phyloP scores from a whole-genome alignment of 64 coral and sea anemone genomes.

The Montipora sp. region DNA sequence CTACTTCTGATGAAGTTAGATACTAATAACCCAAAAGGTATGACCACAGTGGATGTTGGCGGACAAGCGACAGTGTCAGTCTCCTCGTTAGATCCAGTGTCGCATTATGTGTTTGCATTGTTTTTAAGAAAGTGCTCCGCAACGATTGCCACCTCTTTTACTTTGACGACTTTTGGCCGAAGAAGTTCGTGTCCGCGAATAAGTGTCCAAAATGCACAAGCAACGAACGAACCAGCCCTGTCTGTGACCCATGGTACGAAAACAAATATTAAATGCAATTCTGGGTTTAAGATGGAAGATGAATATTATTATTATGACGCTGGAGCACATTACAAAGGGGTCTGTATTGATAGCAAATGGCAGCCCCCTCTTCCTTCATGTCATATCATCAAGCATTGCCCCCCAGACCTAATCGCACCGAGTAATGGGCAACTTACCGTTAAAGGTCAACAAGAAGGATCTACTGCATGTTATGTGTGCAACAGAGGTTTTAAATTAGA shows the following conservation, averaged over 20 bases:
- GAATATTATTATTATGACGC: background rate
- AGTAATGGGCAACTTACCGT: background rate
- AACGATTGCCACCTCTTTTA: background rate
- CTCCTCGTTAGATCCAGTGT: background rate
- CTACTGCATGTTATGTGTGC: conserved; percentile 35
- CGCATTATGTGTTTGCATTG: background rate
- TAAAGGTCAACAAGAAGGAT: conserved; percentile 12
- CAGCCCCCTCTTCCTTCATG: background rate
- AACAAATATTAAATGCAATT: background rate
- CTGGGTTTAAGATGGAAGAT: background rate
- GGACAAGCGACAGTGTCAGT: too few species aligned
- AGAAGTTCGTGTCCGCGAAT: background rate
- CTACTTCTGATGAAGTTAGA: background rate
- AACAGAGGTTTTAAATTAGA: conserved; percentile 16
- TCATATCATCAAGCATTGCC: too few species aligned
- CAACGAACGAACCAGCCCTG: too few species aligned
- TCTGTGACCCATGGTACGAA: background rate
- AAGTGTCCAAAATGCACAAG: background rate
- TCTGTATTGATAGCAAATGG: conserved; percentile 39
- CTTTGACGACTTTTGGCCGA: background rate
- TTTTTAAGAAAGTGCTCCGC: too few species aligned
- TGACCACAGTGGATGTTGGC: background rate
- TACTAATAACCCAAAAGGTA: background rate
- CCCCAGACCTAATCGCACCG: background rate
- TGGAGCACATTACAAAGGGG: background rate